Percentiles rank a stretch among this genome's conserved stretches.
Conservation (phyloP, 92 coral and sea anemone genomes). For the Galaxea fascicularis region DNA sequence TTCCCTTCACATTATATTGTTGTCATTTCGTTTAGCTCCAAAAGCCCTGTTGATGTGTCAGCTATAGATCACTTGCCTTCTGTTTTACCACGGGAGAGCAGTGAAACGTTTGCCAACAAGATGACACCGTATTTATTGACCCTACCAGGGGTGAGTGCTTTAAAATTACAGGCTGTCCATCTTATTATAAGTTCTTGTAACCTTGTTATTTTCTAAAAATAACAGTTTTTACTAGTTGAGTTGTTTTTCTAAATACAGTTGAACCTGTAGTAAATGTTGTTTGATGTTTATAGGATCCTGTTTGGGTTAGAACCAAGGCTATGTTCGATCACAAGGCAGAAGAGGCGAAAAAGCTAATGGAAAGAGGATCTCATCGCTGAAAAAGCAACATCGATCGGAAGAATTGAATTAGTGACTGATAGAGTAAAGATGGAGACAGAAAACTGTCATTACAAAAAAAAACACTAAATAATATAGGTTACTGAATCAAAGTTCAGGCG, state of each 20-base stretch:
- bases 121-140: constrained; percentile 74
- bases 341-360: constrained; percentile 44
- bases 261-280: not conserved
- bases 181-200: too few relatives aligned
- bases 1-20: not conserved
- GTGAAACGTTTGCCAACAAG: constrained; percentile 76
- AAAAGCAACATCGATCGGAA: not conserved
- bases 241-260: not conserved
- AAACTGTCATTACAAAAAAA: too few relatives aligned
- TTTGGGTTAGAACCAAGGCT: constrained; percentile 58
- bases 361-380: not conserved
- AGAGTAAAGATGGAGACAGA: not conserved
- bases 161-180: not conserved
- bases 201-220: too few relatives aligned
- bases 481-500: too few relatives aligned
- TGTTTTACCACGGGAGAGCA: constrained; percentile 83
- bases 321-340: constrained; percentile 65
- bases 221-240: too few relatives aligned
- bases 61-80: constrained; percentile 92
- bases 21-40: constrained; percentile 25
- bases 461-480: too few relatives aligned
- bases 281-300: constrained; percentile 50
- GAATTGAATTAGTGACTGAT: not conserved
- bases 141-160: constrained; percentile 59
- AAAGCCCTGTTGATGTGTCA: constrained; percentile 77